phyloP scores from a whole-genome alignment of 2,113 vertebrate species.

The Microcebus griseorufus region DNA sequence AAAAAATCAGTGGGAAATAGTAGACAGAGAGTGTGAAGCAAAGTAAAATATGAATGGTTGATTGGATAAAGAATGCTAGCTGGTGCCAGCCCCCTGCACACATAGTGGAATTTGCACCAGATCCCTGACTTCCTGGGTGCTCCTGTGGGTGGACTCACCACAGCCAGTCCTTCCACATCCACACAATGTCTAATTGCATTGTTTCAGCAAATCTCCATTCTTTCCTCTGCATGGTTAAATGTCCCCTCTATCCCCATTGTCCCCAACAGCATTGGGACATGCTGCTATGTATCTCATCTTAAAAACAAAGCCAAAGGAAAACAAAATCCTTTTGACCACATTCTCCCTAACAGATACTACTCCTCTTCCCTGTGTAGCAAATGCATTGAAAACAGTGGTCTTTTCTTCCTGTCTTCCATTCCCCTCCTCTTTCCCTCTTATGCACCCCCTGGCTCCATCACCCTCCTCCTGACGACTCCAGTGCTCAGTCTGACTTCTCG shows the following conservation, averaged over 20 bases:
- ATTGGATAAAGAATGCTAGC: background rate
- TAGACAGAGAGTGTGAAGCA: background rate
- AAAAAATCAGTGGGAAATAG: background rate
- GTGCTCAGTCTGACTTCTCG: background rate
- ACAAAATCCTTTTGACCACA: background rate
- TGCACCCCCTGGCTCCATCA: accelerated
- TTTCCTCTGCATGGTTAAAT: background rate
- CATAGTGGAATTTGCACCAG: background rate
- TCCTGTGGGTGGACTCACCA: accelerated
- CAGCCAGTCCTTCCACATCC: background rate
- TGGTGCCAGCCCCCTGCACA: accelerated
- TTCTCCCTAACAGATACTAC: background rate
- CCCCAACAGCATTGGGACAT: background rate
- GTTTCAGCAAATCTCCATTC: background rate
- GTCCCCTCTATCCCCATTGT: background rate
- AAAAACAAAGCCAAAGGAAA: background rate
- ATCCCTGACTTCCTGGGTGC: background rate
- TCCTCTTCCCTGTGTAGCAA: background rate
- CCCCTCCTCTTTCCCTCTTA: background rate
- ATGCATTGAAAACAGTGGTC: background rate
- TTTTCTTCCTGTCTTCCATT: background rate
- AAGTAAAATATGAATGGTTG: background rate
- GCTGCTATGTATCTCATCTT: background rate
- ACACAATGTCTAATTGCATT: accelerated
- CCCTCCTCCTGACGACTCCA: accelerated